Conservation (phyloP, 2,888 invertebrate genomes). For the Ichneumoninae sp. region DNA sequence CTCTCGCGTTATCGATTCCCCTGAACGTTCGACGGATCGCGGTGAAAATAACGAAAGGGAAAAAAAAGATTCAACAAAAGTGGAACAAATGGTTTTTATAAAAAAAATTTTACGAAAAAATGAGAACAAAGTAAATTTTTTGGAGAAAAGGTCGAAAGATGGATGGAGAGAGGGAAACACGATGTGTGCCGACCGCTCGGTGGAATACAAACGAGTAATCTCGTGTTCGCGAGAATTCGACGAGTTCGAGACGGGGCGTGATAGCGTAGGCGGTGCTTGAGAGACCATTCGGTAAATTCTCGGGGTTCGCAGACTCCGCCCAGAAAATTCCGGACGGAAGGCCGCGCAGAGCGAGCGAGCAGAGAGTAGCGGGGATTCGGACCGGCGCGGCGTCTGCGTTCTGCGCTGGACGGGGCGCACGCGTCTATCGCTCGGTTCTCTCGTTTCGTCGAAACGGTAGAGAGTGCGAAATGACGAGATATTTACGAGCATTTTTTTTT, state of each 20-base stretch:
- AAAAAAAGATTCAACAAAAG: not conserved
- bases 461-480: not conserved
- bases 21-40: not conserved
- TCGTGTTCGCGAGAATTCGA: conserved; percentile 32
- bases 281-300: conserved; percentile 37
- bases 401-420: conserved; percentile 49
- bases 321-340: conserved; percentile 50
- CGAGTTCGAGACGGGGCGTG: conserved; percentile 32
- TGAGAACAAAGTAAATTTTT: not conserved
- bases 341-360: conserved; percentile 43
- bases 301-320: conserved; percentile 56
- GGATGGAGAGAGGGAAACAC: not conserved
- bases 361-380: not conserved
- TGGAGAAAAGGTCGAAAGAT: not conserved
- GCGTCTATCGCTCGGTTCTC: conserved; percentile 25
- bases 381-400: conserved; percentile 51
- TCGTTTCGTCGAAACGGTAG: not conserved
- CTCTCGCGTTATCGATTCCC: not conserved
- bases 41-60: not conserved
- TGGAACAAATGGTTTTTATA: not conserved
- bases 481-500: not conserved
- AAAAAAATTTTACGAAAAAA: not conserved
- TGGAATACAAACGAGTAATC: conserved; percentile 53
- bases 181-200: conserved; percentile 48
- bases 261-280: conserved; percentile 52